Evolutionary conservation across 2,888 invertebrate species (phyloP).

Genomic region (Megalurothrips usitatus): DNA sequence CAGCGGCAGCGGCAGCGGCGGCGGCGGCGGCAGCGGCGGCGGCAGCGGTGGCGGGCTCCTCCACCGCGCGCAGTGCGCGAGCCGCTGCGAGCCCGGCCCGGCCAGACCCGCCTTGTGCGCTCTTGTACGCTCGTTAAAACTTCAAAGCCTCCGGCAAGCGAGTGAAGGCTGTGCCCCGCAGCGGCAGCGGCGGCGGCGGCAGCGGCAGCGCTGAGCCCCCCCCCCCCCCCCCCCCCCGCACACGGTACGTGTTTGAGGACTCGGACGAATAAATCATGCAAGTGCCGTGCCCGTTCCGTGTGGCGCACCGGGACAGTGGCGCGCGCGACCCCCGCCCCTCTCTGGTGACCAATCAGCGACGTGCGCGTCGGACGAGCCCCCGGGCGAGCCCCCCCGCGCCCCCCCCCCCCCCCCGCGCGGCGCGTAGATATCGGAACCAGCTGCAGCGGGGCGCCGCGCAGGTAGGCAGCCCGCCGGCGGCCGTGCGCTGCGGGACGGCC

Average conservation of each 20-base stretch:
- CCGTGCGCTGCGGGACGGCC: too few relatives aligned
- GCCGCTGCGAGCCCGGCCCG: neutral
- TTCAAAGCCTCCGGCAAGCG: constrained; percentile 23
- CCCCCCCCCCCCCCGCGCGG: too few relatives aligned
- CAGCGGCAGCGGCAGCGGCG: neutral
- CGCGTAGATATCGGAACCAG: too few relatives aligned
- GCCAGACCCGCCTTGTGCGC: neutral
- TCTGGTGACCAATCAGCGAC: too few relatives aligned
- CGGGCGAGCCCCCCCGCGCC: too few relatives aligned
- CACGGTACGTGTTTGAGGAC: constrained; percentile 24
- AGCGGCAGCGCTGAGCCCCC: neutral
- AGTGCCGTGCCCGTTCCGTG: neutral
- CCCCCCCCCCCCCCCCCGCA: neutral
- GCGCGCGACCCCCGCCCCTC: too few relatives aligned
- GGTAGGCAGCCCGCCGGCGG: too few relatives aligned
- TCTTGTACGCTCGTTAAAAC: constrained; percentile 24
- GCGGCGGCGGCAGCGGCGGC: neutral
- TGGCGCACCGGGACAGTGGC: too few relatives aligned
- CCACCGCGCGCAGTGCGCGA: too few relatives aligned
- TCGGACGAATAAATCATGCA: constrained; percentile 25
- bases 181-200: neutral
- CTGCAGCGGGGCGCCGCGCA: too few relatives aligned
- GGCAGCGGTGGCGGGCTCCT: neutral
- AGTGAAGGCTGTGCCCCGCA: constrained; percentile 17
- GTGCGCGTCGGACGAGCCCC: too few relatives aligned